These are phyloP conservation scores for Villa cingulata DNA, from an alignment of 2,888 invertebrate species.

Conservation along the genomic window DNA sequence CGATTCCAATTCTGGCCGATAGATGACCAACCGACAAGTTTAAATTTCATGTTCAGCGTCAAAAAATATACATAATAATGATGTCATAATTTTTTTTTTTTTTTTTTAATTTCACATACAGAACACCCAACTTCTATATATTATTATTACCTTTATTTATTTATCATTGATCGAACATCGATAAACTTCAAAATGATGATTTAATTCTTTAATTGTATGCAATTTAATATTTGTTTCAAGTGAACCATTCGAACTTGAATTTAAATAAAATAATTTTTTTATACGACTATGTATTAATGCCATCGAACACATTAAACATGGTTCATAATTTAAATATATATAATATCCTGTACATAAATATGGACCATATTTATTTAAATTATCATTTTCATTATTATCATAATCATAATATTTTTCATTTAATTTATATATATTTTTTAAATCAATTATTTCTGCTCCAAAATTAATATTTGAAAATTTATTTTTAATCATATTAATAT, in stretches of 20 bases:
- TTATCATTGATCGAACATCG: slow-evolving; percentile 15
- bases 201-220: slow-evolving; percentile 64
- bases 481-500: slow-evolving; percentile 31
- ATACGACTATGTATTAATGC: slow-evolving; percentile 83
- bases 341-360: slow-evolving; percentile 83
- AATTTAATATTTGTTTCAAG: slow-evolving; percentile 57
- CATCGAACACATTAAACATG: slow-evolving; percentile 94
- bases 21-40: too few species aligned
- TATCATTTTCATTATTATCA: slow-evolving; percentile 22
- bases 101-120: too few species aligned
- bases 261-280: slow-evolving; percentile 64
- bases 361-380: slow-evolving; percentile 40
- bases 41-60: too few species aligned
- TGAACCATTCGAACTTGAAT: slow-evolving; percentile 48
- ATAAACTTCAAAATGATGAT: slow-evolving; percentile 87
- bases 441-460: slow-evolving; percentile 37
- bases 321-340: slow-evolving; percentile 69
- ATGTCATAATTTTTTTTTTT: too few species aligned
- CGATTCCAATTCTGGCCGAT: too few species aligned
- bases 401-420: neutral
- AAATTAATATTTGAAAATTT: slow-evolving; percentile 34
- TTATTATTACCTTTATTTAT: too few species aligned
- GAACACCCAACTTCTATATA: too few species aligned
- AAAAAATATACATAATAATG: too few species aligned
- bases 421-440: slow-evolving; percentile 18